These are phyloP conservation scores for Gymnobelideus leadbeateri DNA, from an alignment of 2,113 vertebrate genomes.

Conservation along the genomic window DNA sequence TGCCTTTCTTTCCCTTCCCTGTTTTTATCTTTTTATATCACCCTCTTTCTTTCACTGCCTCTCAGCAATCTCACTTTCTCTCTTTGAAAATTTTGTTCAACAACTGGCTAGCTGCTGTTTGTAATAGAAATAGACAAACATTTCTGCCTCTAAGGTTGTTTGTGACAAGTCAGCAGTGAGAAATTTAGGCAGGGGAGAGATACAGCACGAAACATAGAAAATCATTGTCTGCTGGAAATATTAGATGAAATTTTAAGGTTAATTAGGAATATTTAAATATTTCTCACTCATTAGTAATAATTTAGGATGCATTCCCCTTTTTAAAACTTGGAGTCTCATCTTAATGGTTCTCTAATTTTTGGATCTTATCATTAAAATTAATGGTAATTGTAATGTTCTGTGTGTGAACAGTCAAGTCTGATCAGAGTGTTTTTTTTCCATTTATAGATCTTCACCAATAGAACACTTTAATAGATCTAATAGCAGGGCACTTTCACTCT, in stretches of 20 bases:
- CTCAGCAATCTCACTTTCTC: neutral
- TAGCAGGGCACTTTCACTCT: constrained; percentile 39
- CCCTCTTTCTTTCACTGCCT: neutral
- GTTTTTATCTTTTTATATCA: neutral
- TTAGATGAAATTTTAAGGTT: constrained; percentile 65
- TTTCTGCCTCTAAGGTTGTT: accelerated
- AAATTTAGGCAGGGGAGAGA: neutral
- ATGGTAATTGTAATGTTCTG: constrained; percentile 81
- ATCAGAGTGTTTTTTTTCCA: constrained; percentile 72
- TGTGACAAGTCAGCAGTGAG: neutral
- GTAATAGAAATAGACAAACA: neutral
- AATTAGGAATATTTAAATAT: constrained; percentile 80
- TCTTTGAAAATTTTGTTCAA: neutral
- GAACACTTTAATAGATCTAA: constrained; percentile 85
- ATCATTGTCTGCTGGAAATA: constrained; percentile 21
- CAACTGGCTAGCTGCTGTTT: neutral
- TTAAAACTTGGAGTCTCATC: constrained; percentile 79
- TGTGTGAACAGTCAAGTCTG: constrained; percentile 77
- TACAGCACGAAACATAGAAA: neutral
- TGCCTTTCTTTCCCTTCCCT: neutral
- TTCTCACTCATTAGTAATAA: constrained; percentile 80
- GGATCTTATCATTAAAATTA: constrained; percentile 85
- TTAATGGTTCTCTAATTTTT: constrained; percentile 82
- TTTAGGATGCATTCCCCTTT: constrained; percentile 70
- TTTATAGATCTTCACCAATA: constrained; percentile 87